Conservation (phyloP, 2,113 vertebrate species). For the Azemiops feae region DNA sequence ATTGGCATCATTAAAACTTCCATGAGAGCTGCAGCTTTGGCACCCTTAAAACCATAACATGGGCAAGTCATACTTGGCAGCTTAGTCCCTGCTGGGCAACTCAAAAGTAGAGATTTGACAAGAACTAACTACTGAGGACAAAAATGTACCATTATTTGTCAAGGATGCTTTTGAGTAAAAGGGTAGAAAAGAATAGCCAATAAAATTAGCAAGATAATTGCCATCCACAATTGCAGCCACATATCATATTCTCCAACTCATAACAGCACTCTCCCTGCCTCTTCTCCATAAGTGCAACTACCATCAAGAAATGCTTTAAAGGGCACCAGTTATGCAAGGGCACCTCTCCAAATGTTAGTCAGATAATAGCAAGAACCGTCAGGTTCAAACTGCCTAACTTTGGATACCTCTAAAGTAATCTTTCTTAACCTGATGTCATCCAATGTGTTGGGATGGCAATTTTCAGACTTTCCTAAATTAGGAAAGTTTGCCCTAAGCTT, state of each 20-base stretch:
- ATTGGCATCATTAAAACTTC: slow-evolving; percentile 68
- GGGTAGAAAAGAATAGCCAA: slow-evolving; percentile 27
- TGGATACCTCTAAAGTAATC: not conserved
- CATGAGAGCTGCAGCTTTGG: slow-evolving; percentile 52
- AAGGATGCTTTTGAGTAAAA: slow-evolving; percentile 21
- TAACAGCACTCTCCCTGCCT: not conserved
- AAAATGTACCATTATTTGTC: slow-evolving; percentile 43
- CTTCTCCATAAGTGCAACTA: not conserved
- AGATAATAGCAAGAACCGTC: not conserved
- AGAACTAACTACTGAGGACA: slow-evolving; percentile 7
- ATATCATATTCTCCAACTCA: not conserved
- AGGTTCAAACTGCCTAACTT: not conserved
- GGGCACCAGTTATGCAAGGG: not conserved
- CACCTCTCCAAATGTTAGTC: not conserved
- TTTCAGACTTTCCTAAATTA: not conserved
- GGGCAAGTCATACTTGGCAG: slow-evolving; percentile 56
- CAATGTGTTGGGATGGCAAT: not conserved
- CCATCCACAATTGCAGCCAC: not conserved
- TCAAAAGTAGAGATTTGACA: slow-evolving; percentile 45
- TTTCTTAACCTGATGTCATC: not conserved
- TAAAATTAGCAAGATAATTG: not conserved
- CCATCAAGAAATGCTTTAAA: not conserved
- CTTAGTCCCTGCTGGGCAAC: not conserved
- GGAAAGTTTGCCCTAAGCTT: not conserved
- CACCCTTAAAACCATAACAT: slow-evolving; percentile 43